Conservation (phyloP, 2,113 vertebrate species). For the Elanus axillaris region DNA sequence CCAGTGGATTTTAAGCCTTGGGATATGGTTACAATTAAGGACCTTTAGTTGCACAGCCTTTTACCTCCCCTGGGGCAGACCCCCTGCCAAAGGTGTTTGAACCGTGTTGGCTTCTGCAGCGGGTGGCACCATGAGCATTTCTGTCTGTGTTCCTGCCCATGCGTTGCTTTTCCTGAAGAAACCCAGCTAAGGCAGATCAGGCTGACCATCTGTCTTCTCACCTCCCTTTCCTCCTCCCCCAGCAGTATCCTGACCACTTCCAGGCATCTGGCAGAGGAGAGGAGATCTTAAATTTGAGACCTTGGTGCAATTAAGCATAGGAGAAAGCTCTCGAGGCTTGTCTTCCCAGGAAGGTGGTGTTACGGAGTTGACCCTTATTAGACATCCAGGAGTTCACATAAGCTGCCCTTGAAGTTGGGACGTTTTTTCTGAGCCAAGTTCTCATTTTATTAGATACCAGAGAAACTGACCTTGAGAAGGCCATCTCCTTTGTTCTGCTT, state of each 20-base stretch:
- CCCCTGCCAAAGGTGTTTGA: not conserved
- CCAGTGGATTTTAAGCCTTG: not conserved
- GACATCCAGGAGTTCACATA: not conserved
- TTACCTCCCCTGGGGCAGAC: not conserved
- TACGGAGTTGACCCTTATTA: not conserved
- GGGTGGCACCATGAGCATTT: not conserved
- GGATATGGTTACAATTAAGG: not conserved
- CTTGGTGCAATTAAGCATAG: not conserved
- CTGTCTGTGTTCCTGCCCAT: not conserved
- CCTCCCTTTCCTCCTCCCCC: not conserved
- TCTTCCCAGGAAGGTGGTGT: not conserved
- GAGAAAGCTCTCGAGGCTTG: not conserved
- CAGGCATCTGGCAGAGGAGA: not conserved
- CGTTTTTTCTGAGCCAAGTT: not conserved
- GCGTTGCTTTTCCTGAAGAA: not conserved
- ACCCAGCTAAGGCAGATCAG: not conserved
- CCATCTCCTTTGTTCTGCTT: not conserved
- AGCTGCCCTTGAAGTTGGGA: not conserved
- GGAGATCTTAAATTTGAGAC: not conserved
- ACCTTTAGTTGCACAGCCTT: not conserved
- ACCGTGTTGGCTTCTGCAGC: not conserved
- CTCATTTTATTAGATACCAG: not conserved
- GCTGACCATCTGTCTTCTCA: not conserved
- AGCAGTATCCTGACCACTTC: not conserved
- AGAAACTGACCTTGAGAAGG: not conserved